Base-by-base conservation (phyloP, 2,113 vertebrate genomes). In the Pseudopipra pipra region DNA sequence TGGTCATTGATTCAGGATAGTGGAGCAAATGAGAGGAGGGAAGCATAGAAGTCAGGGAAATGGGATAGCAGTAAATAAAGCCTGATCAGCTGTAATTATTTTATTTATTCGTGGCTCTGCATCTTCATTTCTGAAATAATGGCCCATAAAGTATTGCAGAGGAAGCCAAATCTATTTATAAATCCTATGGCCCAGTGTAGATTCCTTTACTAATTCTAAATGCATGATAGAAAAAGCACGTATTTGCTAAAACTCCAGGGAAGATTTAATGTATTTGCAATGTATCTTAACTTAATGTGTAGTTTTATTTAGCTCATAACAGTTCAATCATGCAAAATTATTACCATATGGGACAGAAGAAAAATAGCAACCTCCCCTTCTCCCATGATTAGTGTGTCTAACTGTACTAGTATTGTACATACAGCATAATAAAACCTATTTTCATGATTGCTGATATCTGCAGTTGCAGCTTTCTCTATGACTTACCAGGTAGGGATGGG, bases 131-230 rank as follows among this genome's bases (percentile, higher is more conserved):
- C 89, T 95, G 91, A 90, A 95, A 96, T 96, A 95, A 95, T 94
- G 96, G 90, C 79, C 89, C 79, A 93, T 89, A 94, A 97, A 97
- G 55, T 78, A 84, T 84, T 94, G 80, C 79, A 72, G 70, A 83
- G 67, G 59, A 92, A 94, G 86, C 92, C 94, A 94, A 87, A 89
- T 89, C 93, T 95, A 86, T 96, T 97, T 95, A 94, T 94, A 96
- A 97, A 91, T 92, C 89, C 85, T 93, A 33, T 52, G 54, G 95
- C 82, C 90, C 67, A n/a, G 30, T 55, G 66, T 92, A 92, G 92
- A 93, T 96, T 94, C 95, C 80, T 82, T 67, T 65, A 56, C 79
- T 96, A 85, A 95, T 97, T 97, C 84, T 49, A 90, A 95, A 90
- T 85, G 84, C 94, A 89, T 95, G 86, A 88, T 37, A 89, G 90